Evolutionary conservation across 2,797 vertebrate genomes (phyloP).

Genomic region (Hephaestus fuliginosus): DNA sequence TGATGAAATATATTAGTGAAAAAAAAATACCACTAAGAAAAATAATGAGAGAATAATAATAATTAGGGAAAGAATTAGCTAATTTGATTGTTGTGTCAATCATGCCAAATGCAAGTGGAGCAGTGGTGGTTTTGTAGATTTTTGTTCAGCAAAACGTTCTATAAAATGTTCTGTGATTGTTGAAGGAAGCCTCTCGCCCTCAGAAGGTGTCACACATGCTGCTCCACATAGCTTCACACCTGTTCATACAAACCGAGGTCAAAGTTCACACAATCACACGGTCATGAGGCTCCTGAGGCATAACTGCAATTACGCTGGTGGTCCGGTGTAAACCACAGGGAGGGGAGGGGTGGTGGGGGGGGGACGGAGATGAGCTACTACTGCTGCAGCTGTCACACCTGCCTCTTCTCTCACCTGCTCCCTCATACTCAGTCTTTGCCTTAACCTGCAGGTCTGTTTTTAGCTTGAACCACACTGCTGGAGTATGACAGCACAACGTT

Average conservation of each 20-base stretch:
- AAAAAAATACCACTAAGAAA: too few relatives aligned
- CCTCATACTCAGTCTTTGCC: background rate
- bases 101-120: too few relatives aligned
- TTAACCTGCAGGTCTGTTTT: too few relatives aligned
- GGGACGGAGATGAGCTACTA: background rate
- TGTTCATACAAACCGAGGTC: background rate
- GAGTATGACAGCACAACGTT: too few relatives aligned
- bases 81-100: background rate
- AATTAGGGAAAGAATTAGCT: background rate
- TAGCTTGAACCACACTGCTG: too few relatives aligned
- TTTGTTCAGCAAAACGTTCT: background rate
- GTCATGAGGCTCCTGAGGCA: background rate
- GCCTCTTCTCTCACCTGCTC: background rate
- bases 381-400: background rate
- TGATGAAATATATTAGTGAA: too few relatives aligned
- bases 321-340: background rate
- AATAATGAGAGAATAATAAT: too few relatives aligned
- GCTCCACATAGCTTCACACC: background rate
- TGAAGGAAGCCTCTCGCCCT: too few relatives aligned
- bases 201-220: background rate
- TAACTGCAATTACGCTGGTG: background rate
- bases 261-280: background rate
- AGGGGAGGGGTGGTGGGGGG: background rate
- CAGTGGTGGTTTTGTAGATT: background rate
- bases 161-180: background rate